phyloP scores from a whole-genome alignment of 2,113 vertebrate species.

The Neoarius graeffei region DNA sequence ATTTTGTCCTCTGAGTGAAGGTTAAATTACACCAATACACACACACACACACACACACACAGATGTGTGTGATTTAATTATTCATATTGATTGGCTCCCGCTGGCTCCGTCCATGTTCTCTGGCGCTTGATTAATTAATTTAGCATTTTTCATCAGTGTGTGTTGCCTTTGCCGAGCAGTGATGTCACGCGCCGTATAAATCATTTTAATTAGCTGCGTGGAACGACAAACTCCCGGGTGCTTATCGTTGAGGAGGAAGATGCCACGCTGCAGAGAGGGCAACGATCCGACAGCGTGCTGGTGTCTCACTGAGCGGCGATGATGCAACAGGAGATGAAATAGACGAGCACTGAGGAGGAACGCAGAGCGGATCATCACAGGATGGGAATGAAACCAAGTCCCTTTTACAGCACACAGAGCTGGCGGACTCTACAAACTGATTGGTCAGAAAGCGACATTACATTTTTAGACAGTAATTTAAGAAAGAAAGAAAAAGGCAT shows the following conservation, averaged over 20 bases:
- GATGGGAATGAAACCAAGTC: not conserved
- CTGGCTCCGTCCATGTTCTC: constrained; percentile 38
- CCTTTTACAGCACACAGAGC: not conserved
- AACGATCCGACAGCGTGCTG: not conserved
- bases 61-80: constrained; percentile 36
- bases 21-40: constrained; percentile 18
- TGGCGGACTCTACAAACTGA: not conserved
- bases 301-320: not conserved
- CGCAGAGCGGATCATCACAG: not conserved
- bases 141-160: constrained; percentile 46
- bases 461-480: not conserved
- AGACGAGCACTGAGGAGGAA: not conserved
- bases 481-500: not conserved
- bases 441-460: not conserved
- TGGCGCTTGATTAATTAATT: constrained; percentile 58
- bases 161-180: constrained; percentile 42
- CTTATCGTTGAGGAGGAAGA: constrained; percentile 52
- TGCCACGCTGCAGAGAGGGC: not conserved
- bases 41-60: constrained; percentile 28
- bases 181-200: constrained; percentile 60
- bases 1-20: constrained; percentile 17
- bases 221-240: constrained; percentile 47
- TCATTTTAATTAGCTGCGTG: constrained; percentile 63
- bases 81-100: constrained; percentile 47
- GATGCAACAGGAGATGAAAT: not conserved